Evolutionary conservation across 2,113 vertebrate genomes (phyloP).

Genomic region (Sapayoa aenigma): DNA sequence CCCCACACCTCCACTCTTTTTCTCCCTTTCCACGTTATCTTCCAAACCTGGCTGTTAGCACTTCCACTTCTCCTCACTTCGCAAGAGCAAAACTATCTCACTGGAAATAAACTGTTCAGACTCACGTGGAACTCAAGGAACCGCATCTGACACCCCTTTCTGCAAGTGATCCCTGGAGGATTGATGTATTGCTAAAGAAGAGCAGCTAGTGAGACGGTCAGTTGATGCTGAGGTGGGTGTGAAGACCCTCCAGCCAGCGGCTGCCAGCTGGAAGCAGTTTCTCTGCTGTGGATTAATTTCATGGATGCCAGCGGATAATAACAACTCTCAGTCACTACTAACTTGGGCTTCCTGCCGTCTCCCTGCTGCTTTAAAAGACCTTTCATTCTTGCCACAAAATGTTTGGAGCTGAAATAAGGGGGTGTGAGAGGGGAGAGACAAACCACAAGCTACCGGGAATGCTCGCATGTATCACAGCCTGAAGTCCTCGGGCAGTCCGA

Average conservation of each 20-base stretch:
- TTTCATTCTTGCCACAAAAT: background rate
- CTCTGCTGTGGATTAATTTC: conserved; percentile 34
- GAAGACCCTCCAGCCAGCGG: background rate
- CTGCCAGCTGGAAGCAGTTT: conserved; percentile 11
- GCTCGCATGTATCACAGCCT: background rate
- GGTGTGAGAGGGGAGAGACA: background rate
- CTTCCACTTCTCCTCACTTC: background rate
- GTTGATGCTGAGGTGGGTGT: background rate
- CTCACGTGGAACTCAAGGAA: background rate
- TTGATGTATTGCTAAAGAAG: background rate
- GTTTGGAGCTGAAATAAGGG: background rate
- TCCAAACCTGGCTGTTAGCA: background rate
- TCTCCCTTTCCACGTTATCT: background rate
- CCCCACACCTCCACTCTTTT: background rate
- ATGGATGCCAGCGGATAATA: background rate
- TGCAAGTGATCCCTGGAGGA: background rate
- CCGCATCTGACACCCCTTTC: background rate
- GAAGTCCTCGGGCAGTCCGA: background rate
- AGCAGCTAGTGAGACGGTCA: fast-evolving
- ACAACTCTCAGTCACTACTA: background rate
- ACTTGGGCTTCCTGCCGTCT: background rate
- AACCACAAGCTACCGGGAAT: background rate
- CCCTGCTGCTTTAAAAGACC: background rate
- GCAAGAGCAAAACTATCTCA: background rate
- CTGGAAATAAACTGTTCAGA: background rate